phyloP scores from a whole-genome alignment of 2,888 invertebrate genomes.

The Drosophila koepferae region DNA sequence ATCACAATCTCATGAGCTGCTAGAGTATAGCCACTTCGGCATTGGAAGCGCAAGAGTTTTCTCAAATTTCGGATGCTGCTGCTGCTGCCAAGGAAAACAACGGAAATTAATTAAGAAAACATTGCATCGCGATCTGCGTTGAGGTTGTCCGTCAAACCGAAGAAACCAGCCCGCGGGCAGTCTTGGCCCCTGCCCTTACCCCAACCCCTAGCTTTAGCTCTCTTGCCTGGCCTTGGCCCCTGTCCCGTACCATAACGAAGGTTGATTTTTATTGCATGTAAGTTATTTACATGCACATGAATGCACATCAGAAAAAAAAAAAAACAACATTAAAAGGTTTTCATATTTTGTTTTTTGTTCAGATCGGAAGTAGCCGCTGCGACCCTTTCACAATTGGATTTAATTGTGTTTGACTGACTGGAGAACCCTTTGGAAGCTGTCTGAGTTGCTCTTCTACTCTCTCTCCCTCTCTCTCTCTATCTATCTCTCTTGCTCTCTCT shows the following conservation, averaged over 20 bases:
- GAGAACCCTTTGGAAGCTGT: slow-evolving; percentile 6
- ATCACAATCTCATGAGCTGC: neutral
- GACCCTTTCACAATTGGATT: slow-evolving; percentile 45
- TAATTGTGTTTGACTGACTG: slow-evolving; percentile 35
- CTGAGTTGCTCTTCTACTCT: neutral
- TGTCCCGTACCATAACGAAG: slow-evolving; percentile 52
- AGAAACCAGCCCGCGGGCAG: slow-evolving; percentile 37
- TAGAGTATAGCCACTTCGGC: neutral
- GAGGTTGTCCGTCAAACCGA: slow-evolving; percentile 61
- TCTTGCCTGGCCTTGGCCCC: slow-evolving; percentile 8
- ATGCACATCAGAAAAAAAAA: slow-evolving; percentile 16
- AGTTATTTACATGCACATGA: slow-evolving; percentile 55
- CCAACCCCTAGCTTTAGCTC: neutral
- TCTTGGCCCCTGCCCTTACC: slow-evolving; percentile 5
- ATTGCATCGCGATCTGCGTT: slow-evolving; percentile 24
- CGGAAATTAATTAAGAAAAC: slow-evolving; percentile 72
- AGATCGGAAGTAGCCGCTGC: slow-evolving; percentile 16
- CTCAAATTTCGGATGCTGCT: slow-evolving; percentile 7
- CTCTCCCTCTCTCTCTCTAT: neutral
- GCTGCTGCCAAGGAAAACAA: slow-evolving; percentile 31
- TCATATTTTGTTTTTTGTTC: slow-evolving; percentile 1
- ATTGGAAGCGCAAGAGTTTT: neutral
- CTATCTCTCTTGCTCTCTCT: neutral
- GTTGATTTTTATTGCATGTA: slow-evolving; percentile 67
- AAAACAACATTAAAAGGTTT: slow-evolving; percentile 24